Conservation (phyloP, 2,113 vertebrate genomes). For the Sorex araneus region DNA sequence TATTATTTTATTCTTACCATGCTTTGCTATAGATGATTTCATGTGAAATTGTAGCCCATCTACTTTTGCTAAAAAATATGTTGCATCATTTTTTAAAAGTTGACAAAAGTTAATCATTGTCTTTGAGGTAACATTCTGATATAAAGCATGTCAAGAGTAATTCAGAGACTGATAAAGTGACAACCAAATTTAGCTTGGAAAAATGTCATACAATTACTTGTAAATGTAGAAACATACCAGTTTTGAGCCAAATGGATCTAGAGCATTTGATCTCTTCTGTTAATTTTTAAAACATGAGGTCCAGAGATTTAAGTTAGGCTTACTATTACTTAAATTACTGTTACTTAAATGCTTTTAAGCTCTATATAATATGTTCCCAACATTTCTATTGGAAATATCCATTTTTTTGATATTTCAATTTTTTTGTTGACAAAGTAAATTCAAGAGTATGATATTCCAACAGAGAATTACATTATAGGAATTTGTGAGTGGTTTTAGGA, state of each 20-base stretch:
- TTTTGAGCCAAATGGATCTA: neutral
- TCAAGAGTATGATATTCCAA: neutral
- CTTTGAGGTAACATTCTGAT: neutral
- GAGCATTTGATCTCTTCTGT: neutral
- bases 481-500: neutral
- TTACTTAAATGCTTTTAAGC: too few species aligned
- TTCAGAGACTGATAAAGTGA: neutral
- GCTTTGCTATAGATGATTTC: neutral
- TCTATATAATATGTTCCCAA: constrained; percentile 6
- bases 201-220: neutral
- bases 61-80: neutral
- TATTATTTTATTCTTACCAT: neutral
- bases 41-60: constrained; percentile 2
- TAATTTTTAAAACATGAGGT: neutral
- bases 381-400: constrained; percentile 39
- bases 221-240: neutral
- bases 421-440: constrained; percentile 8
- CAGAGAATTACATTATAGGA: neutral
- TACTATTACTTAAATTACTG: neutral
- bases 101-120: neutral
- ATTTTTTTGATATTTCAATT: neutral
- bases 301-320: neutral
- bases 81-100: neutral
- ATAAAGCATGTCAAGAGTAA: neutral
- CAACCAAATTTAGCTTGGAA: neutral